phyloP scores from a whole-genome alignment of 1,140 invertebrate species.

The Papilio machaon region DNA sequence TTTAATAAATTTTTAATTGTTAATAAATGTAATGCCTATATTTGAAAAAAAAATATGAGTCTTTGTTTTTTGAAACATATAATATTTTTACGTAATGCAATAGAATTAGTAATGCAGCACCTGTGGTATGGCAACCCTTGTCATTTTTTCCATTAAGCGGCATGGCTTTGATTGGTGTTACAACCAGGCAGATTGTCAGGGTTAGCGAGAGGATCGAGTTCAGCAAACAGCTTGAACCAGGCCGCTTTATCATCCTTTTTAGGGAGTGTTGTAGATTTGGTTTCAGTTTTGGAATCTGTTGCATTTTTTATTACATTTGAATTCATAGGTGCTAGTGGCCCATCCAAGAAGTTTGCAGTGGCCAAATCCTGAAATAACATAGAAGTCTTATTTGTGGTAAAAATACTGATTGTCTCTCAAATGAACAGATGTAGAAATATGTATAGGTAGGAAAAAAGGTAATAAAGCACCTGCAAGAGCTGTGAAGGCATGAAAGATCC shows the following conservation, averaged over 20 bases:
- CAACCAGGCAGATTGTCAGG: constrained; percentile 79
- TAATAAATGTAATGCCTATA: neutral
- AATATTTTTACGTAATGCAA: neutral
- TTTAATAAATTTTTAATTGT: neutral
- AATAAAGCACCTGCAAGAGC: constrained; percentile 69
- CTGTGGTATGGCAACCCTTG: constrained; percentile 8
- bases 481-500: constrained; percentile 79
- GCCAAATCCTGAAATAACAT: constrained; percentile 51
- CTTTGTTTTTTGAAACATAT: neutral
- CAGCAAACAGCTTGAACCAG: constrained; percentile 97
- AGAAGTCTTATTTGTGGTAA: neutral
- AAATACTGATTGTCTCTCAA: too few species aligned
- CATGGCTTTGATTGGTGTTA: constrained; percentile 77
- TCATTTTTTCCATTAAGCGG: constrained; percentile 54
- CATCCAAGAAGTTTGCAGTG: constrained; percentile 53
- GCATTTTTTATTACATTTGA: constrained; percentile 46
- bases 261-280: constrained; percentile 46
- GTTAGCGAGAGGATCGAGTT: constrained; percentile 95
- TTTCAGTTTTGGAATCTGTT: constrained; percentile 43
- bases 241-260: constrained; percentile 82
- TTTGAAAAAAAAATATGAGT: neutral
- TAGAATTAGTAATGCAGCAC: neutral
- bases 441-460: neutral
- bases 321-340: constrained; percentile 51
- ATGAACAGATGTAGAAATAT: too few species aligned